Conservation (phyloP, 2,797 vertebrate genomes). For the Naso thynnoides region DNA sequence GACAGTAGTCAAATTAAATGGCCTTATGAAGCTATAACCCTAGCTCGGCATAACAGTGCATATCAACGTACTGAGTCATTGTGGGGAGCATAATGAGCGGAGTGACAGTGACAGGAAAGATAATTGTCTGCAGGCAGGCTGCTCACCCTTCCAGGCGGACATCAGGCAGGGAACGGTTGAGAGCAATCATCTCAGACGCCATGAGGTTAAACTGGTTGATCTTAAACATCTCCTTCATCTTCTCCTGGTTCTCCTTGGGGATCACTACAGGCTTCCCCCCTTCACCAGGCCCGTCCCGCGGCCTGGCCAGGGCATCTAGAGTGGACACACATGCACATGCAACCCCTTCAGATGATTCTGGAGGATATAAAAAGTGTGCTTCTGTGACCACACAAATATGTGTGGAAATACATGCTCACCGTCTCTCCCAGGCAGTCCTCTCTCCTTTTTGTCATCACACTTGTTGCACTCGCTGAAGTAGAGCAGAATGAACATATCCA, state of each 20-base stretch:
- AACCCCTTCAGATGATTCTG: neutral
- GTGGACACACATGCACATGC: conserved; percentile 11
- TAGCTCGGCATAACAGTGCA: no score
- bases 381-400: neutral
- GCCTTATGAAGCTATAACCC: no score
- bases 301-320: conserved; percentile 88
- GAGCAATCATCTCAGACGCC: conserved; percentile 98
- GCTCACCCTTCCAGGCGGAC: conserved; percentile 98
- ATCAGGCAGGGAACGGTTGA: conserved; percentile 96
- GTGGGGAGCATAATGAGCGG: neutral
- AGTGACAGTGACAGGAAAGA: conserved; percentile 7
- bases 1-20: no score
- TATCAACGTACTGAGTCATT: no score
- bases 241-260: conserved; percentile 97
- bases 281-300: conserved; percentile 96
- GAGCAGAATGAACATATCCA: conserved; percentile 98
- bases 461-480: conserved; percentile 95
- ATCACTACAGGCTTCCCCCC: conserved; percentile 98
- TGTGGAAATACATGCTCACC: conserved; percentile 82
- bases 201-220: conserved; percentile 99
- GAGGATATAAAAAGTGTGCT: neutral
- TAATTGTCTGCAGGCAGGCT: conserved; percentile 16
- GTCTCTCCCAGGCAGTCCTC: conserved; percentile 92
- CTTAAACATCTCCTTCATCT: conserved; percentile 99
- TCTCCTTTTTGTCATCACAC: conserved; percentile 94